Percentiles rank a stretch among this genome's conserved stretches.
Evolutionary conservation across 2,888 invertebrate genomes (phyloP).

Genomic region (Odontomyia ornata): DNA sequence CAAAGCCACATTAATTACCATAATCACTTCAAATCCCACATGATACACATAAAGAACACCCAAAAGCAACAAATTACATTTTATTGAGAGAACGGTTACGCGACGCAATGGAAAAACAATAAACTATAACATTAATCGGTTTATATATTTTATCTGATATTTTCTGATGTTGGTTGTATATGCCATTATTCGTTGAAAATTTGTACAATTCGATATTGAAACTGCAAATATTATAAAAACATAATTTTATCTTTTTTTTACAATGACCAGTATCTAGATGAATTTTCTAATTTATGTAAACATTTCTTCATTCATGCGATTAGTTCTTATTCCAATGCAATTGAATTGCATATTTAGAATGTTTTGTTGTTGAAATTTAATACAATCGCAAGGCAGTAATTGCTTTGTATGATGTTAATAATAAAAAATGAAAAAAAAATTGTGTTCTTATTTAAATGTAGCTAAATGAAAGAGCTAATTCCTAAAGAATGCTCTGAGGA

Average conservation of each 20-base stretch:
- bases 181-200: too few species aligned
- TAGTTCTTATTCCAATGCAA: slow-evolving; percentile 40
- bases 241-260: not conserved
- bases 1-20: slow-evolving; percentile 35
- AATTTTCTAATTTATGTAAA: slow-evolving; percentile 29
- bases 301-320: not conserved
- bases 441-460: not conserved
- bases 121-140: too few species aligned
- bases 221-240: not conserved
- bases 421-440: slow-evolving; percentile 11
- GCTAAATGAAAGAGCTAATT: not conserved
- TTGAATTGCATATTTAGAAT: slow-evolving; percentile 41
- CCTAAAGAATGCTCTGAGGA: too few species aligned
- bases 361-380: slow-evolving; percentile 34
- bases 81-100: not conserved
- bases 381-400: not conserved
- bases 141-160: too few species aligned
- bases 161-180: too few species aligned
- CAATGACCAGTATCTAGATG: slow-evolving; percentile 12
- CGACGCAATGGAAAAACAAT: not conserved
- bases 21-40: not conserved
- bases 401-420: slow-evolving; percentile 31
- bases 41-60: not conserved
- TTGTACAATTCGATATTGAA: too few species aligned
- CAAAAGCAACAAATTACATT: not conserved